These are phyloP conservation scores for Rhimphoctona megacephalus DNA, from an alignment of 2,888 invertebrate species.

Conservation along the genomic window DNA sequence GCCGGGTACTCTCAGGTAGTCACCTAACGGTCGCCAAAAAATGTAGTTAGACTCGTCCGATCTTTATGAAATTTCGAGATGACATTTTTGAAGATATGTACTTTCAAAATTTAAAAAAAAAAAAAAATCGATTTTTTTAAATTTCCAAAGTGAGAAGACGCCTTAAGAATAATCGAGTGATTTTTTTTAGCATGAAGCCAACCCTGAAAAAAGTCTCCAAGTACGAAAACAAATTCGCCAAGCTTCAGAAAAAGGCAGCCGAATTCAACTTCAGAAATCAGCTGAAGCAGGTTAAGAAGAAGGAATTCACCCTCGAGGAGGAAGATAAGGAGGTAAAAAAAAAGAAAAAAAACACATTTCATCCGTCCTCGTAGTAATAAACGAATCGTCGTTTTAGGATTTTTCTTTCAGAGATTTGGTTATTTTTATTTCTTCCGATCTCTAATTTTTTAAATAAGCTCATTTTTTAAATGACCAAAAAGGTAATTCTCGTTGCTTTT, in stretches of 20 bases:
- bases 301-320: constrained; percentile 99
- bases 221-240: constrained; percentile 99
- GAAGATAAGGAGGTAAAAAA: constrained; percentile 96
- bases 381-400: neutral
- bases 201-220: constrained; percentile 99
- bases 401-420: neutral
- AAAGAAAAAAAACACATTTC: too few relatives aligned
- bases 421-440: constrained; percentile 2
- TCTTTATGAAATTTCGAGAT: too few relatives aligned
- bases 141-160: neutral
- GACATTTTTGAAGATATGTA: too few relatives aligned
- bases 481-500: constrained; percentile 56
- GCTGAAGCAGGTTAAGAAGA: constrained; percentile 99
- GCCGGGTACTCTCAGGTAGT: too few relatives aligned
- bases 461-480: constrained; percentile 49
- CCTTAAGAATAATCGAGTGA: constrained; percentile 9
- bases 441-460: constrained; percentile 34
- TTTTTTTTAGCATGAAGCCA: constrained; percentile 94
- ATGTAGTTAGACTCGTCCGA: too few relatives aligned
- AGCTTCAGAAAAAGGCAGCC: constrained; percentile 98
- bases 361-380: neutral
- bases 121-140: too few relatives aligned
- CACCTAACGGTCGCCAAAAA: too few relatives aligned
- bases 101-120: too few relatives aligned
- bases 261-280: constrained; percentile 99